These are phyloP conservation scores for Smithornis capensis DNA, from an alignment of 2,113 vertebrate genomes.

Conservation along the genomic window DNA sequence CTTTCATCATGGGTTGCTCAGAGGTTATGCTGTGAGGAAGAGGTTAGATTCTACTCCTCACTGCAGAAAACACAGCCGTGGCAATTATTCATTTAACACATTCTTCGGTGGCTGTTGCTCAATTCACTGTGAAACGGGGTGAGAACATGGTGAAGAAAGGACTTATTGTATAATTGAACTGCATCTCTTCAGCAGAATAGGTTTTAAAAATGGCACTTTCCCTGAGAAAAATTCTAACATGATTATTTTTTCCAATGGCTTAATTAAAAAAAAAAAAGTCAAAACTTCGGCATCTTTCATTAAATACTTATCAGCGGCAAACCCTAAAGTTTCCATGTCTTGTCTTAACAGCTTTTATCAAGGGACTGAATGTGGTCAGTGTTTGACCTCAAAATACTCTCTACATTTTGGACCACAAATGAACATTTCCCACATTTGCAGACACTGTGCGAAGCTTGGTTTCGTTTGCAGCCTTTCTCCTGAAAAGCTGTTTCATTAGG, in stretches of 20 bases:
- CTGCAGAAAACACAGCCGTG: not conserved
- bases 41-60: not conserved
- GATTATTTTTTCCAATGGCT: not conserved
- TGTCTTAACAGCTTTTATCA: not conserved
- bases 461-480: not conserved
- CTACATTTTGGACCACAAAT: not conserved
- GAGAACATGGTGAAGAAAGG: constrained; percentile 36
- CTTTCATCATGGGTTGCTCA: accelerated
- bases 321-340: not conserved
- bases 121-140: not conserved
- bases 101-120: not conserved
- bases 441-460: not conserved
- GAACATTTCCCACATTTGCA: not conserved
- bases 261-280: not conserved
- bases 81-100: constrained; percentile 3
- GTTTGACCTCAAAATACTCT: not conserved
- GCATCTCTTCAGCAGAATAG: not conserved
- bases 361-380: not conserved
- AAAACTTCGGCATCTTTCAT: not conserved
- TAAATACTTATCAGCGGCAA: not conserved
- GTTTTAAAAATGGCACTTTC: not conserved
- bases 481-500: not conserved
- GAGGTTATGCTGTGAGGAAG: not conserved
- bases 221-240: not conserved
- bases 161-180: not conserved